Percentiles rank a stretch among this genome's conserved stretches.
Conservation (phyloP, 2,888 invertebrate genomes). For the Boloria selene region DNA sequence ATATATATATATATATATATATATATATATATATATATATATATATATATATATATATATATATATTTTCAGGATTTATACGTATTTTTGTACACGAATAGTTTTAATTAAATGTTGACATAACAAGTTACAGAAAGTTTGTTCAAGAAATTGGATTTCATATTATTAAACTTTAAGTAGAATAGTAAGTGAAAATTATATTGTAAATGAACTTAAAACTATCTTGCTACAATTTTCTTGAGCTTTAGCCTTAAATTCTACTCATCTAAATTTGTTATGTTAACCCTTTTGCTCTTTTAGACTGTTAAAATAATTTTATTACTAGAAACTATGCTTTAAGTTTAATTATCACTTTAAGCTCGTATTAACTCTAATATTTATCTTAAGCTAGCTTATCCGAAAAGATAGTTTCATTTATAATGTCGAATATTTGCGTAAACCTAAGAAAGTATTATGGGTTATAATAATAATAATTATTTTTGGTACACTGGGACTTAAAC, state of each 20-base stretch:
- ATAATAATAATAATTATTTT: too few relatives aligned
- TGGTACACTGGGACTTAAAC: too few relatives aligned
- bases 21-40: too few relatives aligned
- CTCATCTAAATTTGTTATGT: neutral
- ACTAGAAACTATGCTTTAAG: neutral
- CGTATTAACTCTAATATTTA: too few relatives aligned
- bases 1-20: too few relatives aligned
- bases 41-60: too few relatives aligned
- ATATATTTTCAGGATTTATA: slow-evolving; percentile 27
- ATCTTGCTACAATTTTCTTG: neutral
- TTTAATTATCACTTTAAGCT: too few relatives aligned
- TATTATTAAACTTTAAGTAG: slow-evolving; percentile 37
- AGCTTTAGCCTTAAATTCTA: slow-evolving; percentile 1
- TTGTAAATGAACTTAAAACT: slow-evolving; percentile 29
- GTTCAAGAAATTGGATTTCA: slow-evolving; percentile 38
- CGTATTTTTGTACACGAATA: slow-evolving; percentile 33
- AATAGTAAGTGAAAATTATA: slow-evolving; percentile 29
- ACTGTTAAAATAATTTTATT: neutral
- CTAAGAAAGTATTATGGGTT: too few relatives aligned
- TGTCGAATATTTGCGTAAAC: too few relatives aligned
- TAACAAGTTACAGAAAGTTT: slow-evolving; percentile 40
- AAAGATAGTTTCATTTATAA: too few relatives aligned
- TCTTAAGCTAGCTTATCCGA: too few relatives aligned
- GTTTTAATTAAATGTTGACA: slow-evolving; percentile 46
- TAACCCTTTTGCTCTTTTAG: neutral